Base-by-base conservation (phyloP, 2,888 invertebrate species). In the Hecatera dysodea region DNA sequence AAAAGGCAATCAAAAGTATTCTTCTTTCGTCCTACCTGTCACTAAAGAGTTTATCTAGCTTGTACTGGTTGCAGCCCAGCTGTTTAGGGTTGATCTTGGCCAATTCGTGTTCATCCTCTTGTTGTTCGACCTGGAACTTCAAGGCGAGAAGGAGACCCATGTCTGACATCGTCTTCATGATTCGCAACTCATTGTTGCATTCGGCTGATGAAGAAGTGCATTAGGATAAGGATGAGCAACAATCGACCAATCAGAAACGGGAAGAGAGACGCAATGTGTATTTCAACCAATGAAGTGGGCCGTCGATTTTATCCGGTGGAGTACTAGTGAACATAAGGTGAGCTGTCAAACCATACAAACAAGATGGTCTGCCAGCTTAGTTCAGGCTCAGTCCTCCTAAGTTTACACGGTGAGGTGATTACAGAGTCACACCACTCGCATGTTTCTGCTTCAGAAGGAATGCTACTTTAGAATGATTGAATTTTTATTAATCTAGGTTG, bases 41-140 rank as follows among this genome's bases (percentile, higher is more conserved):
- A 39, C 73, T 63, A 46, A 89, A 86, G 4, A 94, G 81, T 81
- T 94, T 94, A n/a, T 89, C 81, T 19, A 94, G 86, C 71, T 93
- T 93, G 68, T 91, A 89, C 27, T 89, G 87, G 22, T 84, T 60
- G 46, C 86, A 86, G 36, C 70, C 73, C 4, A 93, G 72, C 2
- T 87, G 82, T 2, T 78, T 76, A 0, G 60, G 67, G 46, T 91
- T 85, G 11, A 92, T 82, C 0, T 78, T 84, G 1, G 84, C 84
- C 7, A 92, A 74, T 1, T 90, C 88, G n/a, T 91, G 88, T 0
- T 19, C n/a, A 12, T 55, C 55, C 0, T 46, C 36, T 1, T 77
- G 69, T 22, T 81, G 84, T 27, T 81, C 64, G 0, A 93, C 84
- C 0, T 70, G 42, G 5, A 82, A 93, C 69, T 94, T 94, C 2